A percentile compares a stretch with the other conserved stretches of the same genome.
Evolutionary conservation across 2,888 invertebrate genomes (phyloP).

Genomic region (Caenorhabditis sp.): DNA sequence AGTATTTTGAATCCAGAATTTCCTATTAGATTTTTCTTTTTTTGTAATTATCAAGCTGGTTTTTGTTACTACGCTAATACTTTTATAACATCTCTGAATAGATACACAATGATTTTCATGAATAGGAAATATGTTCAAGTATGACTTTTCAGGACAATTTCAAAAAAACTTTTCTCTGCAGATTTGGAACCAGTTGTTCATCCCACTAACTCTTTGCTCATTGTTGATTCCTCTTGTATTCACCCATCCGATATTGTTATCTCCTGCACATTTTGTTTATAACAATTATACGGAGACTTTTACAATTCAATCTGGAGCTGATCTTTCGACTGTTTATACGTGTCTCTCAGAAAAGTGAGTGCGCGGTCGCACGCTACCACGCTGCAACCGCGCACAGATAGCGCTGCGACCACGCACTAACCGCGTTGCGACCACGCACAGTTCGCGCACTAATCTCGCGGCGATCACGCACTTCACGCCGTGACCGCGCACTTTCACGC

Average conservation of each 20-base stretch:
- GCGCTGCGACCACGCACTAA: no score
- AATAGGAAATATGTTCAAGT: constrained; percentile 17
- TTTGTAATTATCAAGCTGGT: constrained; percentile 15
- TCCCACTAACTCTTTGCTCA: constrained; percentile 3
- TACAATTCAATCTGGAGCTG: constrained; percentile 6
- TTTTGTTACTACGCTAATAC: constrained; percentile 23
- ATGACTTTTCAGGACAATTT: no score
- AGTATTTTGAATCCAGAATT: neutral
- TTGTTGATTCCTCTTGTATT: constrained; percentile 7
- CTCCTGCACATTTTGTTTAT: constrained; percentile 18
- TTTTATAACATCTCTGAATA: constrained; percentile 25
- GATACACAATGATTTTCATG: constrained; percentile 24
- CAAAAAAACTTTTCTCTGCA: neutral
- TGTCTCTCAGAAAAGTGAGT: no score
- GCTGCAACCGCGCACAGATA: no score
- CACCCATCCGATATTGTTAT: constrained; percentile 18
- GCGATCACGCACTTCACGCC: no score
- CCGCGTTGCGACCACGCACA: no score
- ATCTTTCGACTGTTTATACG: constrained; percentile 18
- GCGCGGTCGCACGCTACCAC: no score
- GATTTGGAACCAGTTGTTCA: constrained; percentile 25
- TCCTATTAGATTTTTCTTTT: constrained; percentile 14
- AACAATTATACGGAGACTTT: constrained; percentile 14
- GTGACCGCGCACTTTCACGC: no score
- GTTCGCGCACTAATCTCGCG: no score